phyloP scores from a whole-genome alignment of 2,797 vertebrate species.

The Capromys pilorides region DNA sequence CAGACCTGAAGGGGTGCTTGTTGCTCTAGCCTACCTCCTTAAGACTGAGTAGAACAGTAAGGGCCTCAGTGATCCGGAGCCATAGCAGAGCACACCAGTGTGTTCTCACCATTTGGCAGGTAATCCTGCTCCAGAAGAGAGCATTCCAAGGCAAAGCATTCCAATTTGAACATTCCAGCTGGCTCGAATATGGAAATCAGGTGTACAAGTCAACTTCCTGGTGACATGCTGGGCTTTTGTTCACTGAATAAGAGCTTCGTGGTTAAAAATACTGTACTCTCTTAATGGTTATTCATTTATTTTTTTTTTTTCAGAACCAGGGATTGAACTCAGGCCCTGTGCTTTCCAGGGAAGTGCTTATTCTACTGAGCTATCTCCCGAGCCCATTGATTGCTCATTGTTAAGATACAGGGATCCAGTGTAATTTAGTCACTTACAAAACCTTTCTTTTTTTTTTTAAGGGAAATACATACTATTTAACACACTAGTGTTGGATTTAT shows the following conservation, averaged over 20 bases:
- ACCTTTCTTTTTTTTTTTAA: not conserved
- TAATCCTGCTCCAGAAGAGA: not conserved
- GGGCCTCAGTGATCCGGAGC: too few relatives aligned
- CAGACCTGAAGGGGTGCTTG: not conserved
- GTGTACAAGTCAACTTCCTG: not conserved
- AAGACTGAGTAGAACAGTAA: not conserved
- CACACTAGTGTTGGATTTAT: not conserved
- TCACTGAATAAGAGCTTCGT: not conserved
- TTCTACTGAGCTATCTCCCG: too few relatives aligned
- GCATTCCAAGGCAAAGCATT: not conserved
- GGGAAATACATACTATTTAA: not conserved
- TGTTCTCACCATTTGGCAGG: not conserved
- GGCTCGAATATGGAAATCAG: not conserved
- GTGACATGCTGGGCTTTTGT: not conserved
- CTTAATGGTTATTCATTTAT: not conserved
- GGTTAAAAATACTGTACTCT: not conserved
- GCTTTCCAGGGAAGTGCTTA: too few relatives aligned
- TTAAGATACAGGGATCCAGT: not conserved
- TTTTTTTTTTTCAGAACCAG: too few relatives aligned
- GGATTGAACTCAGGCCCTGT: too few relatives aligned
- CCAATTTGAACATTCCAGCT: too few relatives aligned
- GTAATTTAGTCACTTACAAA: not conserved
- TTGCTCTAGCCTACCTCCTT: not conserved
- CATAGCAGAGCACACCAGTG: not conserved
- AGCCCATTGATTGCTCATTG: not conserved